Evolutionary conservation across 1,140 invertebrate genomes (phyloP).

Genomic region (Leptinotarsa texana): DNA sequence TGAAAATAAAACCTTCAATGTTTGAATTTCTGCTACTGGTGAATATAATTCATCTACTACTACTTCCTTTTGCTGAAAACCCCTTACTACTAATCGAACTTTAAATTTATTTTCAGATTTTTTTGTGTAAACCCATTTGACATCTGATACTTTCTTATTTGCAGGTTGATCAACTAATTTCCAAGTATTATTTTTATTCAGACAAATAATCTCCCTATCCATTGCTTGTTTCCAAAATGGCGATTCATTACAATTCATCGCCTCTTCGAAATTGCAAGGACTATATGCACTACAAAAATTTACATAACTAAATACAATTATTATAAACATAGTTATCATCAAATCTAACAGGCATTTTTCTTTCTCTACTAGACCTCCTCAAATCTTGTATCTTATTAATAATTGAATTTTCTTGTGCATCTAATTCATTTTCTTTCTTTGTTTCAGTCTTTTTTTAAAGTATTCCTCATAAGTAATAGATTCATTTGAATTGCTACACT

Average conservation of each 20-base stretch:
- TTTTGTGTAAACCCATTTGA: background rate
- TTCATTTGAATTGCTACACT: background rate
- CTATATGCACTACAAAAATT: background rate
- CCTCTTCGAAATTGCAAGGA: background rate
- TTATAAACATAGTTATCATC: background rate
- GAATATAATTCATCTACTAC: background rate
- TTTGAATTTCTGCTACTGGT: background rate
- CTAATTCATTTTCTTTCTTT: no score
- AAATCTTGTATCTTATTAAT: no score
- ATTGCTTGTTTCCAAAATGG: slow-evolving; percentile 2
- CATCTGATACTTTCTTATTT: background rate
- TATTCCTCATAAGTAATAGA: no score
- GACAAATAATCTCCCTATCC: background rate
- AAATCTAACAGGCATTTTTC: background rate
- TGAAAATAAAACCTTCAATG: background rate
- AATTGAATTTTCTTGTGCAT: no score
- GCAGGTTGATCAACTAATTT: background rate
- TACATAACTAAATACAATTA: background rate
- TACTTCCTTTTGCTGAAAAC: background rate
- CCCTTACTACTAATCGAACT: background rate
- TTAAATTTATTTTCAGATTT: background rate
- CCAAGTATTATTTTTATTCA: background rate
- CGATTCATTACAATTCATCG: background rate
- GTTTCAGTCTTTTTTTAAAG: no score
- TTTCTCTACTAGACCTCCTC: no score